Base-by-base conservation (phyloP, 37 sponge, comb jelly and placozoan genomes). In the Eunapius fragilis region DNA sequence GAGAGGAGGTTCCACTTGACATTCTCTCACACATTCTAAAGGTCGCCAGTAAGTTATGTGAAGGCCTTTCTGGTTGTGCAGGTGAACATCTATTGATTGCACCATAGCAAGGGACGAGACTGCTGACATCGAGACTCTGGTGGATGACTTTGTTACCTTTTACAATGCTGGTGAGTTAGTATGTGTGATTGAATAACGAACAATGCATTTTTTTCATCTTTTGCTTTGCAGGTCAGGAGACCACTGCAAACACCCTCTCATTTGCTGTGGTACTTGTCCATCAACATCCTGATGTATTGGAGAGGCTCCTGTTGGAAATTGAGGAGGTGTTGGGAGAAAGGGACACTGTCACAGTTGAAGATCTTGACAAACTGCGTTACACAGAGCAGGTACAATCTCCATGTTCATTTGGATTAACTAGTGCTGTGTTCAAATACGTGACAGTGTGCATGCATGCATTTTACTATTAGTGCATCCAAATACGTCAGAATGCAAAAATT, bases 121-220 rank as follows among this genome's bases (percentile, higher is more conserved):
- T 38, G 37, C 68, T 31, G 81, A 80, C n/a, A 30, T 80, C 69
- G 81, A 80, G 25, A 38, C 23, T 2, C 23, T 80, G 70, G 81
- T 68, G 30, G 81, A 80, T 80, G 81, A 80, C 70, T 80, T 80
- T 27, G 68, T 36, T 11, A 80, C 81, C 1, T 80, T 69, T 71
- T 80, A 80, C 35, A 67, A 69, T 80, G 81, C 81, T 31, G 81
- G 81, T 80, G 68, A 25, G 58, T 1, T 31, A 13, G 30, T 14
- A 17, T 33, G 12, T 25, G n/a, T 72, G 13, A 1, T 13, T 11
- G 58, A 4, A 17, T 10, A 17, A 72, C 31, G 11, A 11, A 17
- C 13, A 13, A 72, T 33, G 28, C 0, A 17, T 33, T 0, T 25
- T 1, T 31, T n/a, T 6, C 5, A 3, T 27, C 27, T 10, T 70